Evolutionary conservation across 2,113 vertebrate species (phyloP), one percentile per base, ranked within the genome.

Genomic region (Myrmecophaga tridactyla): DNA sequence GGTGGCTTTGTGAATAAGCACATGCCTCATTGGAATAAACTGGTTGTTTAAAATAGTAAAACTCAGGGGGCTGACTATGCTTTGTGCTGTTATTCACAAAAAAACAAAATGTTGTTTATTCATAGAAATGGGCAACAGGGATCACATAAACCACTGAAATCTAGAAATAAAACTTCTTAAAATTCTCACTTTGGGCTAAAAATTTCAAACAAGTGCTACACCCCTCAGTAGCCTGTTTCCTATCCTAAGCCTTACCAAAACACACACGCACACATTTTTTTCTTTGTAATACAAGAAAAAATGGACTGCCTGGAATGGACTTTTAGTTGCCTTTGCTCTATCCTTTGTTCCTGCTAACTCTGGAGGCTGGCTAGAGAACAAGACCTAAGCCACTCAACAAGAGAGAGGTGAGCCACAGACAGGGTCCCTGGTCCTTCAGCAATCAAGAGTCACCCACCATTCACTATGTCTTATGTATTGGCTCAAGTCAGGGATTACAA

Each of bases 101-200:
- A 51, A 88, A 92, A 89, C 58, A 85, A 95, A 93, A 89, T 70
- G 70, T 31, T 75, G 76, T 63, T 96, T 96, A 95, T 93, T 90
- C 92, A 96, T 20, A 96, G 77, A 83, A 96, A 95, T 70, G 56
- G 87, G 84, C 94, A 95, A 86, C 0, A 13, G 41, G 73, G 43
- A 96, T 34, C 7, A 23, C 27, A 46, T 65, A 29, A 86, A n/a
- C 25, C 83, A 70, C n/a, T 80, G 60, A 90, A 93, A 95, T 77
- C 60, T 84, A 94, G 62, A 97, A 96, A 96, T 90, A 95, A 80
- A 34, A 31, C 31, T 86, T 89, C 90, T 92, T 51, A 14, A 62
- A 83, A 83, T 69, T 85, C 92, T 85, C 67, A 93, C 41, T 41
- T 84, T 91, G 69, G 75, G 84, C 53, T 94, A 81, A 77, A 92